These are phyloP conservation scores for Leptopilina clavipes DNA, from an alignment of 1,140 invertebrate species.

Conservation along the genomic window DNA sequence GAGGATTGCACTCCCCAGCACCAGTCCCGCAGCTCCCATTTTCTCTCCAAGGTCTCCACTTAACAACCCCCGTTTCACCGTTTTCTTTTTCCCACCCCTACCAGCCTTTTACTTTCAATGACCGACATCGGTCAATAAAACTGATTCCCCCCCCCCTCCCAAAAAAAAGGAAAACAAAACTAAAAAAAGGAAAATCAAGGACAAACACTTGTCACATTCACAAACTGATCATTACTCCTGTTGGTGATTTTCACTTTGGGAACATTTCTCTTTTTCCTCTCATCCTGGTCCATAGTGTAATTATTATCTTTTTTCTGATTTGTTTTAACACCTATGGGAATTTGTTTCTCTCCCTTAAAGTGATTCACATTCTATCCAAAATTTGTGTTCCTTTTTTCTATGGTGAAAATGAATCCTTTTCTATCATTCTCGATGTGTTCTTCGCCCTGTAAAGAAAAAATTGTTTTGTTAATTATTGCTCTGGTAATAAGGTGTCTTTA, in stretches of 20 bases:
- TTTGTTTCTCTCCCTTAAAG: slow-evolving; percentile 35
- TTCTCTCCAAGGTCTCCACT: slow-evolving; percentile 48
- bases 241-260: slow-evolving; percentile 30
- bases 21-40: slow-evolving; percentile 66
- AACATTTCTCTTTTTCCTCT: background rate
- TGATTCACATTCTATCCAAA: slow-evolving; percentile 36
- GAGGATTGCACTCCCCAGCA: slow-evolving; percentile 67
- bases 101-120: slow-evolving; percentile 36
- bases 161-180: slow-evolving; percentile 1
- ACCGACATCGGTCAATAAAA: slow-evolving; percentile 36
- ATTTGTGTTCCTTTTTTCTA: background rate
- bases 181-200: background rate
- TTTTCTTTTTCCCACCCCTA: slow-evolving; percentile 3
- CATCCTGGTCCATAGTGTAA: slow-evolving; percentile 1
- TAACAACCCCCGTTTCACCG: slow-evolving; percentile 40
- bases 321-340: too few relatives aligned
- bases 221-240: slow-evolving; percentile 31
- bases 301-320: background rate
- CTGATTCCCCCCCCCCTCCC: too few relatives aligned
- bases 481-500: background rate
- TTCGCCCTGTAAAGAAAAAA: background rate
- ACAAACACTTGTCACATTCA: slow-evolving; percentile 33
- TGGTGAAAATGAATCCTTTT: background rate
- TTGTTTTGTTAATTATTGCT: background rate
- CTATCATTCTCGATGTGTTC: background rate